These are phyloP conservation scores for Caenorhabditis macrosperma DNA, from an alignment of 2,888 invertebrate genomes.

Conservation along the genomic window DNA sequence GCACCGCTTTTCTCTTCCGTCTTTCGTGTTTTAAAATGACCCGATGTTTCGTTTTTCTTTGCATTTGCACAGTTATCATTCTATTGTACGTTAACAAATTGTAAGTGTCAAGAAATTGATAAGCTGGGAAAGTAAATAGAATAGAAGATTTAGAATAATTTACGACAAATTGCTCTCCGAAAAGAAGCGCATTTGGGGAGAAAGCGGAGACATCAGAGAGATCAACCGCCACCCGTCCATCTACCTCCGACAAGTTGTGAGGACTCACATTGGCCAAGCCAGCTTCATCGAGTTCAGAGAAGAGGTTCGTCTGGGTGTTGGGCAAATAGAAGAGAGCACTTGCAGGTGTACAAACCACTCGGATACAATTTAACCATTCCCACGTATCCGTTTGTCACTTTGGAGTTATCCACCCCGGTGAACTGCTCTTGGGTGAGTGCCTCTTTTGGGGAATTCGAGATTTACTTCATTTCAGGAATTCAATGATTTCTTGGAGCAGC, in stretches of 20 bases:
- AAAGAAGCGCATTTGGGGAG: neutral
- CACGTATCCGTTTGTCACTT: constrained; percentile 46
- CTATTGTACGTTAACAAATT: constrained; percentile 34
- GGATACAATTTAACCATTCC: constrained; percentile 36
- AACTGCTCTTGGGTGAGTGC: constrained; percentile 42
- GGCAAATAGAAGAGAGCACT: neutral
- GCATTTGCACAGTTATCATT: constrained; percentile 25
- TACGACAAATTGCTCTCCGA: constrained; percentile 7
- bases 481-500: constrained; percentile 25
- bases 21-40: constrained; percentile 19
- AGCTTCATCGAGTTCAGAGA: constrained; percentile 45
- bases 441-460: no score
- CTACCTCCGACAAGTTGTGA: constrained; percentile 46
- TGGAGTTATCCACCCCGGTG: neutral
- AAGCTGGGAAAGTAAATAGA: neutral
- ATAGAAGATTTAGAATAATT: constrained; percentile 1
- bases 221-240: constrained; percentile 18
- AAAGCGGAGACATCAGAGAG: constrained; percentile 10
- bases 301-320: constrained; percentile 14
- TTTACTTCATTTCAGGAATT: constrained; percentile 23
- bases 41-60: constrained; percentile 26
- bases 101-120: constrained; percentile 3
- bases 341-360: constrained; percentile 38
- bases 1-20: neutral
- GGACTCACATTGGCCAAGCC: constrained; percentile 35